A percentile compares a stretch with the other conserved stretches of the same genome.
phyloP scores from a whole-genome alignment of 2,888 invertebrate species.

The Subacronicta megacephala region DNA sequence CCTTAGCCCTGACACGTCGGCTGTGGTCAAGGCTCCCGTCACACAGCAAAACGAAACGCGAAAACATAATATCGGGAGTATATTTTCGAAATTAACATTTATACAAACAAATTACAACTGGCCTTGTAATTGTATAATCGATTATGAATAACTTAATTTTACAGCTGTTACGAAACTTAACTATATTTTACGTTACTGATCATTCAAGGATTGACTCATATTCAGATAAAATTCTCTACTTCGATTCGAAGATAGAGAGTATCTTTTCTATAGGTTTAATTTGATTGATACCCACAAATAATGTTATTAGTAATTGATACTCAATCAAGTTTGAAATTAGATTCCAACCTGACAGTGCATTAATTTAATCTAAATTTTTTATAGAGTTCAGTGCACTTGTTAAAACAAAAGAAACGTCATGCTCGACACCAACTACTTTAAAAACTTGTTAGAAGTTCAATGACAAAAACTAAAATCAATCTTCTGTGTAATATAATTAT shows the following conservation, averaged over 20 bases:
- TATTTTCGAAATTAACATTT: conserved; percentile 16
- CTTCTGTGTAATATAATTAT: neutral
- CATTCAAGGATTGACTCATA: no score
- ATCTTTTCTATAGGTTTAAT: neutral
- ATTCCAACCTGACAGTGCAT: conserved; percentile 14
- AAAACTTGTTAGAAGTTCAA: conserved; percentile 9
- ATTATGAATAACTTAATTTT: conserved; percentile 15
- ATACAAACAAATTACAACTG: conserved; percentile 20
- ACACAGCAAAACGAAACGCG: conserved; percentile 42
- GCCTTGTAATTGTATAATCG: conserved; percentile 30
- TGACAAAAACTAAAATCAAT: conserved; percentile 2
- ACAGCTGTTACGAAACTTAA: conserved; percentile 5
- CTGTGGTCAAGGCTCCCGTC: conserved; percentile 56
- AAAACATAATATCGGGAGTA: conserved; percentile 21
- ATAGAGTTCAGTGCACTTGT: conserved; percentile 30
- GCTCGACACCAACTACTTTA: conserved; percentile 9
- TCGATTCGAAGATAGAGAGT: no score
- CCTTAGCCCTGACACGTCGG: conserved; percentile 63
- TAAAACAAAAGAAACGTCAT: conserved; percentile 24
- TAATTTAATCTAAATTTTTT: conserved; percentile 21
- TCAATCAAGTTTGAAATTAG: conserved; percentile 27
- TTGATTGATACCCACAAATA: neutral
- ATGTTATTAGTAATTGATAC: conserved; percentile 18
- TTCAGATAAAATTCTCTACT: no score
- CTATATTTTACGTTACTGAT: neutral